Evolutionary conservation across 2,888 invertebrate genomes (phyloP).

Genomic region (Lymantria monacha): DNA sequence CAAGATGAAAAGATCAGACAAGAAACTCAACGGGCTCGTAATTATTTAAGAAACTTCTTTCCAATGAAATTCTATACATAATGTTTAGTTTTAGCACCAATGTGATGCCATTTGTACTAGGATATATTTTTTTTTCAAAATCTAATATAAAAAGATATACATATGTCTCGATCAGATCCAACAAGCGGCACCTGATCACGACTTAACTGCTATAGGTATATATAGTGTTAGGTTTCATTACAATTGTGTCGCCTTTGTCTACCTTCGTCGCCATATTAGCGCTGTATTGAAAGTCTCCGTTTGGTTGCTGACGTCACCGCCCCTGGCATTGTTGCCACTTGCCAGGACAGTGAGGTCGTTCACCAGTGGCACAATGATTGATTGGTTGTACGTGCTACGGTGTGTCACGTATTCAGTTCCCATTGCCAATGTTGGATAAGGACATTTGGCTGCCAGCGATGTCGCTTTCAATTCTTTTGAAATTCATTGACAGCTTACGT

Average conservation of each 20-base stretch:
- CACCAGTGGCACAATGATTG: slow-evolving; percentile 55
- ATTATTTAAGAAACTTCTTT: too few species aligned
- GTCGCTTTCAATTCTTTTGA: slow-evolving; percentile 39
- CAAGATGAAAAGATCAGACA: too few species aligned
- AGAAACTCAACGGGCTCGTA: too few species aligned
- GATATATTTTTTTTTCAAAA: too few species aligned
- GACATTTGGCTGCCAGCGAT: slow-evolving; percentile 33
- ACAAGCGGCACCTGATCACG: too few species aligned
- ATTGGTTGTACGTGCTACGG: slow-evolving; percentile 51
- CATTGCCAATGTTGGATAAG: slow-evolving; percentile 38
- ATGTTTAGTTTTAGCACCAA: too few species aligned
- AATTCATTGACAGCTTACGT: slow-evolving; percentile 31
- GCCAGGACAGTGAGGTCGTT: slow-evolving; percentile 59
- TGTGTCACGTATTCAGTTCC: slow-evolving; percentile 18
- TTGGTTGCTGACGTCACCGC: slow-evolving; percentile 45
- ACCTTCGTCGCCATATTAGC: slow-evolving; percentile 23
- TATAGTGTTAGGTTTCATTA: not conserved
- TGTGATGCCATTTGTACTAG: too few species aligned
- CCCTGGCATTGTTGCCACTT: slow-evolving; percentile 39
- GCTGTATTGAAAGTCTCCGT: slow-evolving; percentile 31
- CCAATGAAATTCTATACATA: too few species aligned
- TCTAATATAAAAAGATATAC: too few species aligned
- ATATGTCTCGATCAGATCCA: too few species aligned
- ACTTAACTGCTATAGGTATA: too few species aligned
- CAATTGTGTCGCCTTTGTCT: not conserved